Conservation (phyloP, 2,888 invertebrate species). For the Plebejus anna region DNA sequence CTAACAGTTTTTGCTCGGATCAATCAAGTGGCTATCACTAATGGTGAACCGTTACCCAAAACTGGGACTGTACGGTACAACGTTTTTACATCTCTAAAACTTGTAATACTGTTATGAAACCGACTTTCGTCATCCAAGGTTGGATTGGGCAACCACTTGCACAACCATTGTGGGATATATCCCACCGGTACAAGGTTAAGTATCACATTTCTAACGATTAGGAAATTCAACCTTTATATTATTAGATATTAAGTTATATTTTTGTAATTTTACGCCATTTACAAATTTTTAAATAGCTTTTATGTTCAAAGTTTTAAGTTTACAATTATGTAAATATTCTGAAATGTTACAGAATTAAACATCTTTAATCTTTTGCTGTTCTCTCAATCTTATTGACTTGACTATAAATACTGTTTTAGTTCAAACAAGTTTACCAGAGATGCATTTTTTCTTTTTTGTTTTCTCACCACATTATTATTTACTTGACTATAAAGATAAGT, state of each 20-base stretch:
- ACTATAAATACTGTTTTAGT: no score
- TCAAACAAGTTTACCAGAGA: no score
- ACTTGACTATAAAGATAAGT: not conserved
- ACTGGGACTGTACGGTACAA: conserved; percentile 75
- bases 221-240: not conserved
- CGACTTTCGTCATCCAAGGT: conserved; percentile 63
- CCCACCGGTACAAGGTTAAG: conserved; percentile 17
- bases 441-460: no score
- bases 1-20: conserved; percentile 26
- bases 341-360: no score
- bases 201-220: conserved; percentile 8
- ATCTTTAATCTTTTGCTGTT: no score
- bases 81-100: conserved; percentile 64
- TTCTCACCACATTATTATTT: no score
- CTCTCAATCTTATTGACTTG: no score
- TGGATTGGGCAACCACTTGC: conserved; percentile 47
- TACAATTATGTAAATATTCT: not conserved
- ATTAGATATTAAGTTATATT: not conserved
- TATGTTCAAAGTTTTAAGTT: not conserved
- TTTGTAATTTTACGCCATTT: not conserved
- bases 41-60: conserved; percentile 70
- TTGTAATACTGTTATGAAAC: conserved; percentile 75
- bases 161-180: conserved; percentile 30
- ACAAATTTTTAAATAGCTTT: not conserved
- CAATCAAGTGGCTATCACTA: conserved; percentile 55